A percentile compares a stretch with the other conserved stretches of the same genome.
Evolutionary conservation across 2,113 vertebrate genomes (phyloP).

Genomic region (Bolborhynchus lineola): DNA sequence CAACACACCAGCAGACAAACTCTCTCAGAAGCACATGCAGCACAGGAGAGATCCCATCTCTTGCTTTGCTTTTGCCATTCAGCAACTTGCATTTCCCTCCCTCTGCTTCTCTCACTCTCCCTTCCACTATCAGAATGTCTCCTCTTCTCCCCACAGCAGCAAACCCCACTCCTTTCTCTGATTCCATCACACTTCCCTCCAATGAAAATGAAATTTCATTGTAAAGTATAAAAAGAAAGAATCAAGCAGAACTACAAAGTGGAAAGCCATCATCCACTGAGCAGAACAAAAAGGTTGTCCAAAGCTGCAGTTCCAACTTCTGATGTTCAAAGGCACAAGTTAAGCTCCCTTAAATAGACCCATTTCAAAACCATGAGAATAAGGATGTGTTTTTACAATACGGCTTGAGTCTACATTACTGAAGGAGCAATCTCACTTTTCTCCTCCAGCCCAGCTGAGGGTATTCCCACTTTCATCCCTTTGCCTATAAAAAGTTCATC

Average conservation of each 20-base stretch:
- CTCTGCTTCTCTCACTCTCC: neutral
- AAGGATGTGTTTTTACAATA: neutral
- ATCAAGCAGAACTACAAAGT: neutral
- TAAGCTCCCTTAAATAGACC: neutral
- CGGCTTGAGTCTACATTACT: neutral
- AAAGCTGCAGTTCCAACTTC: neutral
- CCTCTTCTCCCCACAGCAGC: neutral
- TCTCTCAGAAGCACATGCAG: neutral
- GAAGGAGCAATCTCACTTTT: neutral
- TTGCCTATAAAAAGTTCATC: neutral
- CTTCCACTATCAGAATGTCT: neutral
- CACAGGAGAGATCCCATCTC: neutral
- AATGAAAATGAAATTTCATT: neutral
- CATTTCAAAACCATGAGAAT: neutral
- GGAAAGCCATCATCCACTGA: neutral
- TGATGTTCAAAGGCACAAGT: neutral
- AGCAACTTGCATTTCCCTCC: neutral
- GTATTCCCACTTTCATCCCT: neutral
- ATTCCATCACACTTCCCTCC: neutral
- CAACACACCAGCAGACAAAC: neutral
- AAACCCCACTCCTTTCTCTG: neutral
- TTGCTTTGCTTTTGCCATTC: neutral
- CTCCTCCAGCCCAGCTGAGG: neutral
- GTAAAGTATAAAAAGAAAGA: neutral
- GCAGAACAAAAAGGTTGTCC: neutral